phyloP scores from a whole-genome alignment of 1,140 invertebrate genomes.

The Stenopsyche tienmushanensis region DNA sequence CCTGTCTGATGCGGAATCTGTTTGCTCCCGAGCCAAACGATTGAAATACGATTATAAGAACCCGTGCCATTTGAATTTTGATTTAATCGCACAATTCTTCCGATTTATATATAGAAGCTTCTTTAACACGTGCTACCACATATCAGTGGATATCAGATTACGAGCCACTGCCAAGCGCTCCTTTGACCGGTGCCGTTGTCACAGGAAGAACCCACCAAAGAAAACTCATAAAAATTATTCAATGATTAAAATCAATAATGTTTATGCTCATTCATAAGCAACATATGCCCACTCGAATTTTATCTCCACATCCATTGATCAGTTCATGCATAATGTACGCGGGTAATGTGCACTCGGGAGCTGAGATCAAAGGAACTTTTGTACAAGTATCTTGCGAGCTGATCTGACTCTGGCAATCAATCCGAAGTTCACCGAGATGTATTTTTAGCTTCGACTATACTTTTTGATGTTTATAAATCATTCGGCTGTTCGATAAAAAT shows the following conservation, averaged over 20 bases:
- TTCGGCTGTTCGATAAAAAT: no score
- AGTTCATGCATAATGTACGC: not conserved
- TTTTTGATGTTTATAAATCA: no score
- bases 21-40: constrained; percentile 4
- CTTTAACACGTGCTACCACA: not conserved
- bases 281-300: not conserved
- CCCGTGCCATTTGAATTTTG: not conserved
- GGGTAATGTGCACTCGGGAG: not conserved
- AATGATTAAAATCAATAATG: not conserved
- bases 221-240: not conserved
- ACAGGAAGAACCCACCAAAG: not conserved
- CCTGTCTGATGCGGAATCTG: not conserved
- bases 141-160: constrained; percentile 1
- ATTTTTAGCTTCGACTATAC: no score
- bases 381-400: not conserved
- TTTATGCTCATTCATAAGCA: no score
- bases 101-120: not conserved
- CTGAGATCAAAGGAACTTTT: constrained; percentile 3
- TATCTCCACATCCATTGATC: not conserved
- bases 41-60: not conserved
- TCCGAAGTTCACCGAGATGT: not conserved
- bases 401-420: not conserved
- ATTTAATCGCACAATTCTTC: not conserved
- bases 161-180: not conserved
- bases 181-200: not conserved